Percentiles rank a stretch among this genome's conserved stretches.
phyloP scores from a whole-genome alignment of 2,797 vertebrate genomes.

The Cryptoblepharus egeriae region DNA sequence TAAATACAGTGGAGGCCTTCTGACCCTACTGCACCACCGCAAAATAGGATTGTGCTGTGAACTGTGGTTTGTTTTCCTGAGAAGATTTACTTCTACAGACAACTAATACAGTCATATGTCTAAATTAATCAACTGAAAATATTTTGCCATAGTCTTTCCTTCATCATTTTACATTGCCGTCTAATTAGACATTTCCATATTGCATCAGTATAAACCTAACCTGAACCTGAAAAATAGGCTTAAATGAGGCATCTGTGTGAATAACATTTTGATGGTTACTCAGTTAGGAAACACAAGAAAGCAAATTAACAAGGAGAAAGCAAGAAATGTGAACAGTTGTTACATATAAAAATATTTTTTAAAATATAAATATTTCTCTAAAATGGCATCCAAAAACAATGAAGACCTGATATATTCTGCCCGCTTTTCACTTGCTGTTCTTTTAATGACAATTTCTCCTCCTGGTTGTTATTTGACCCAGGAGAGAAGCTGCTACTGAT shows the following conservation, averaged over 20 bases:
- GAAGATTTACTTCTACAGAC: constrained; percentile 47
- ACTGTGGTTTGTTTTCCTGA: background rate
- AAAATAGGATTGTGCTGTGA: too few relatives aligned
- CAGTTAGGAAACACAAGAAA: constrained; percentile 61
- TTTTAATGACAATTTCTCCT: too few relatives aligned
- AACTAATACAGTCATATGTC: constrained; percentile 22
- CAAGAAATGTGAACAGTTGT: constrained; percentile 32
- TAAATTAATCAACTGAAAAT: constrained; percentile 33
- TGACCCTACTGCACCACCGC: too few relatives aligned
- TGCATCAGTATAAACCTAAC: constrained; percentile 67
- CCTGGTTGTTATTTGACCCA: too few relatives aligned
- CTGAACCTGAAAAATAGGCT: constrained; percentile 62
- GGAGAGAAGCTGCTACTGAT: too few relatives aligned
- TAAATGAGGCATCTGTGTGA: constrained; percentile 61
- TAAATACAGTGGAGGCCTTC: too few relatives aligned
- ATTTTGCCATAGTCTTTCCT: constrained; percentile 49
- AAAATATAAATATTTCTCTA: constrained; percentile 4
- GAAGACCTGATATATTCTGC: constrained; percentile 23
- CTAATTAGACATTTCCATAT: constrained; percentile 66
- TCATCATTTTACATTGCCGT: constrained; percentile 60
- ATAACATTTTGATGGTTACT: constrained; percentile 65
- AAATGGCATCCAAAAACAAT: constrained; percentile 5
- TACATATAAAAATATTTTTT: constrained; percentile 49
- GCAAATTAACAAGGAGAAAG: constrained; percentile 55
- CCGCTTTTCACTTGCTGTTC: too few relatives aligned